Evolutionary conservation across 1,140 invertebrate species (phyloP), one percentile per base, ranked within the genome.

Genomic region (Drosophila busckii): DNA sequence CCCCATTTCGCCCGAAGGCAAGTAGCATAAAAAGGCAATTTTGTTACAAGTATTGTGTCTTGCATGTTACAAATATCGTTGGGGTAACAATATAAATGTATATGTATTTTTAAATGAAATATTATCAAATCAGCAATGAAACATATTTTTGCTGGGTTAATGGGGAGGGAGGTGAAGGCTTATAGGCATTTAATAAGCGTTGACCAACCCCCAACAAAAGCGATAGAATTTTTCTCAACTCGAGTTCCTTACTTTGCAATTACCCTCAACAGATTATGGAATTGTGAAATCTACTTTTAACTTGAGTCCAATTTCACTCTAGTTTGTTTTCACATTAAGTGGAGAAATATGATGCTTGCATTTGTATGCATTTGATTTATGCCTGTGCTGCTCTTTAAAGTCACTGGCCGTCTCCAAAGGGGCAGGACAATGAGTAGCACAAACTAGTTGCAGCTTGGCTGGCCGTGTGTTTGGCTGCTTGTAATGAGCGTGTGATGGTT

Each of bases 401-500:
- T 61, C 52, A 46, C 34, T 59, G 50, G 28, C 45, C 26, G 29
- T 13, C 26, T 4, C 35, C 12, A 26, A 5, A 48, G 23, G 19
- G 17, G 23, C 15, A 20, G 25, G 26, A 50, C 26, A 44, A 40
- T 53, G 38, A 56, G 44, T 49, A 23, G 44, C 44, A 28, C 20
- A 28, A 42, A 52, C 55, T 52, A 42, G 55, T 44, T 42, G 28
- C 48, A 54, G 32, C 6, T 20, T 13, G 34, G 4, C 9, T 9
- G 12, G 2, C 0, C 22, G 17, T 12, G 7, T 41, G 7, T 54
- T 17, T 45, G 32, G 29, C 9, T 60, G 20, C 54, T 38, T 44
- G 32, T 67, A 58, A 78, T 54, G 38, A 64, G 73, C 75, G 54
- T 80, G 68, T 45, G 70, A 69, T 71, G 64, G 50, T 45, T 80